phyloP scores from a whole-genome alignment of 2,113 vertebrate species.

The Edolisoma coerulescens region DNA sequence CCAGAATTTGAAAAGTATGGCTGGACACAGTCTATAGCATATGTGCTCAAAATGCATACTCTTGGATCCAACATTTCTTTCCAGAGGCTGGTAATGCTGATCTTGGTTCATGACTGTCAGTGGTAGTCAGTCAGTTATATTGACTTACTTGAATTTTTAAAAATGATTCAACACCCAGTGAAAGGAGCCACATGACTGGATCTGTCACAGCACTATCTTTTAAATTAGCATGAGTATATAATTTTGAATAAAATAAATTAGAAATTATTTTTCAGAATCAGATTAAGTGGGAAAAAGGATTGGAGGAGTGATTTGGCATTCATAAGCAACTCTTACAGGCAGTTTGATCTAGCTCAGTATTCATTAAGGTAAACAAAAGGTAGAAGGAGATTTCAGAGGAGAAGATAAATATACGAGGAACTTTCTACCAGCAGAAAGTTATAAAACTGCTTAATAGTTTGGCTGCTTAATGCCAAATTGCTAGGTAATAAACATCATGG shows the following conservation, averaged over 20 bases:
- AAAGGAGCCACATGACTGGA: background rate
- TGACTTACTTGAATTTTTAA: background rate
- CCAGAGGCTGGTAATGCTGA: background rate
- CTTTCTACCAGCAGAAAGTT: background rate
- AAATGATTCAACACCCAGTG: background rate
- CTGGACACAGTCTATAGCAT: rapidly evolving
- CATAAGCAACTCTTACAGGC: background rate
- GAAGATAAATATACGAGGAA: background rate
- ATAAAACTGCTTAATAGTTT: background rate
- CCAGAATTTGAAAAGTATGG: background rate
- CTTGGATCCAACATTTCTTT: background rate
- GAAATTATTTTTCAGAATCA: background rate
- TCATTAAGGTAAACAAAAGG: background rate
- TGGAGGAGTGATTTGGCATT: background rate
- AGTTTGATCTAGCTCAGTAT: background rate
- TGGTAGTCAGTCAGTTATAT: background rate
- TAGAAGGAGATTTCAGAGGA: background rate
- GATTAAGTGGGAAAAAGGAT: background rate
- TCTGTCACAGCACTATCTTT: background rate
- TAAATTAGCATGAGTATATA: background rate
- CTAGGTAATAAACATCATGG: background rate
- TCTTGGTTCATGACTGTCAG: background rate
- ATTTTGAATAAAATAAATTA: background rate
- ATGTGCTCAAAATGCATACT: rapidly evolving
- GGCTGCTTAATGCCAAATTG: background rate